phyloP scores from a whole-genome alignment of 1,140 invertebrate genomes.

The Eriosoma lanigerum region DNA sequence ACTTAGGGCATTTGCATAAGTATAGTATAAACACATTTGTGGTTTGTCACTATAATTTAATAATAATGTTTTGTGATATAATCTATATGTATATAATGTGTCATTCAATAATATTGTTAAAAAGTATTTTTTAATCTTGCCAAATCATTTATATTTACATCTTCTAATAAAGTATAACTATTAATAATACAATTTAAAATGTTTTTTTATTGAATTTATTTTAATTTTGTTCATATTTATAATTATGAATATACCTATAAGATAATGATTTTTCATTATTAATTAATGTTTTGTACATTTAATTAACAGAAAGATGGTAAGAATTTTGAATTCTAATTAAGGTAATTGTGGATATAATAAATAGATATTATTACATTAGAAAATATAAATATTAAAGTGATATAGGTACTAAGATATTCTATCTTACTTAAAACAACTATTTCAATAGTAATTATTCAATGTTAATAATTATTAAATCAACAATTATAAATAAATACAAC shows the following conservation, averaged over 20 bases:
- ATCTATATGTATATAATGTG: constrained; percentile 9
- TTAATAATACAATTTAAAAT: background rate
- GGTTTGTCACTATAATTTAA: background rate
- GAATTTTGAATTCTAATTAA: too few relatives aligned
- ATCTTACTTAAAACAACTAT: too few relatives aligned
- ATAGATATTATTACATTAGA: too few relatives aligned
- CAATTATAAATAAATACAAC: too few relatives aligned
- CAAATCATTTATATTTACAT: constrained; percentile 13
- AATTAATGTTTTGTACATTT: background rate
- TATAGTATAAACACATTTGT: background rate
- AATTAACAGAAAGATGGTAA: background rate
- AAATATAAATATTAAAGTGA: too few relatives aligned
- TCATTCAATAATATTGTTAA: constrained; percentile 20
- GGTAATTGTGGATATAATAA: too few relatives aligned
- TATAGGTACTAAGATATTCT: too few relatives aligned
- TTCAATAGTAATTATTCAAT: too few relatives aligned
- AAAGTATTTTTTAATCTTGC: constrained; percentile 46
- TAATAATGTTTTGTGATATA: constrained; percentile 35
- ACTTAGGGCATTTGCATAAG: background rate
- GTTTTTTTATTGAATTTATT: constrained; percentile 3
- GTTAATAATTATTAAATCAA: too few relatives aligned
- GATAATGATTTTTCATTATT: background rate
- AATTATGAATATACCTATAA: too few relatives aligned
- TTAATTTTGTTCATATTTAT: background rate
- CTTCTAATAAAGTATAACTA: constrained; percentile 25